Base-by-base conservation (phyloP, 2,113 vertebrate genomes). In the Scalopus aquaticus region DNA sequence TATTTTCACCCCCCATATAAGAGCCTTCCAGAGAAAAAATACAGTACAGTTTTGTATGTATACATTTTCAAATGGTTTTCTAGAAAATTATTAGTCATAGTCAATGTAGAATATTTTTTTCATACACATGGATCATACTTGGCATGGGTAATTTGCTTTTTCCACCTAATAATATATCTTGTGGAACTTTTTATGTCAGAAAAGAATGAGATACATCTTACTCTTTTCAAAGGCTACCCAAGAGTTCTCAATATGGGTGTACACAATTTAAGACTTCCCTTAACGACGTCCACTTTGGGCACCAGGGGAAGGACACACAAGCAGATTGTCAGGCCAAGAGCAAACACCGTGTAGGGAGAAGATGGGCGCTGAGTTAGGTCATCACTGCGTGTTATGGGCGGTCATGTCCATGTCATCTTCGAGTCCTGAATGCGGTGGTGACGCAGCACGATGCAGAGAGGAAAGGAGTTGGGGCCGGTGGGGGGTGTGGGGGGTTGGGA, bases 281-380 rank as follows among this genome's bases (percentile, higher is more conserved):
- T 84, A 73, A 89, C 73, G 84, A 58, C 67, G 35, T 24, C 46
- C 37, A 24, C 1, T 9, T 67, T 56, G 54, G 54, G 54, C 54
- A 56, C 20, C 9, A 3, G 15, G 46, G 35, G 58, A 6, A n/a
- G 30, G 54, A 22, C 5, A 5, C 19, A 56, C 1, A 1, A 58
- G 35, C 77, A 12, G 32, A 9, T 4, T 4, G 9, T 0, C 12
- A 44, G 37, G 19, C 20, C 9, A 0, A 7, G 13, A 5, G 76
- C 12, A 2, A 6, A 5, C 11, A 26, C 19, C 28, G 0, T 0
- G 19, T 54, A 3, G 49, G 54, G 58, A 39, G 54, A 3, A 7
- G 56, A 9, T 1, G 3, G 37, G 15, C 49, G 28, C 1, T 16
- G 0, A 60, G 30, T 32, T 11, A 64, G 15, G 0, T 9, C 3